Conservation (phyloP, 2,888 invertebrate species). For the Apodemia duryi region DNA sequence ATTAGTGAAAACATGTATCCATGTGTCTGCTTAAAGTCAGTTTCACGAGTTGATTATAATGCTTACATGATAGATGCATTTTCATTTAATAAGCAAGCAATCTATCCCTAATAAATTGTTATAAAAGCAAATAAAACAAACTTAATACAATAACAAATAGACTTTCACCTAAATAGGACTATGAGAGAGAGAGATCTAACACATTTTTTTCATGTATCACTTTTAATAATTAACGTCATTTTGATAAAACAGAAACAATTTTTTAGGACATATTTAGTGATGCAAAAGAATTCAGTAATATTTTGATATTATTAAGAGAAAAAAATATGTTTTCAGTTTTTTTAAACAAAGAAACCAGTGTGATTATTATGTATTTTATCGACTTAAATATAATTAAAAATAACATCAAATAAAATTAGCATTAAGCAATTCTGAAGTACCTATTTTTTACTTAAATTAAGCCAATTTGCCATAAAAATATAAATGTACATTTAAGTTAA, state of each 20-base stretch:
- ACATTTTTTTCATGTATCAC: background rate
- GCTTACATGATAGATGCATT: conserved; percentile 8
- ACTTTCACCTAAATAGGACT: conserved; percentile 14
- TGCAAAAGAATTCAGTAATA: background rate
- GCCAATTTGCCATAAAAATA: no score
- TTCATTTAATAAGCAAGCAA: conserved; percentile 13
- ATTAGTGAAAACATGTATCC: background rate
- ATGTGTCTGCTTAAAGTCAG: background rate
- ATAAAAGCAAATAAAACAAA: conserved; percentile 12
- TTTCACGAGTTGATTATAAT: background rate
- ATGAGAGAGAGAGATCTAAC: conserved; percentile 15
- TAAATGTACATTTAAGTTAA: no score
- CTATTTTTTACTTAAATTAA: no score
- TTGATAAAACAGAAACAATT: background rate
- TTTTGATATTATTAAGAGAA: no score
- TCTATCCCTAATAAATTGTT: background rate
- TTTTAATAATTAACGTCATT: background rate
- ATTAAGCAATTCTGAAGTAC: no score
- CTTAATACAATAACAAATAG: conserved; percentile 13
- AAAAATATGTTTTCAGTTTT: no score
- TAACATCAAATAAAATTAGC: no score
- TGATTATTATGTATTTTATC: no score
- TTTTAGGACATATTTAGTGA: background rate
- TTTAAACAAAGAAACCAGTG: no score
- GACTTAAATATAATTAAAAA: no score